Base-by-base conservation (phyloP, 2,888 invertebrate genomes). In the Lithophane ornitopus region DNA sequence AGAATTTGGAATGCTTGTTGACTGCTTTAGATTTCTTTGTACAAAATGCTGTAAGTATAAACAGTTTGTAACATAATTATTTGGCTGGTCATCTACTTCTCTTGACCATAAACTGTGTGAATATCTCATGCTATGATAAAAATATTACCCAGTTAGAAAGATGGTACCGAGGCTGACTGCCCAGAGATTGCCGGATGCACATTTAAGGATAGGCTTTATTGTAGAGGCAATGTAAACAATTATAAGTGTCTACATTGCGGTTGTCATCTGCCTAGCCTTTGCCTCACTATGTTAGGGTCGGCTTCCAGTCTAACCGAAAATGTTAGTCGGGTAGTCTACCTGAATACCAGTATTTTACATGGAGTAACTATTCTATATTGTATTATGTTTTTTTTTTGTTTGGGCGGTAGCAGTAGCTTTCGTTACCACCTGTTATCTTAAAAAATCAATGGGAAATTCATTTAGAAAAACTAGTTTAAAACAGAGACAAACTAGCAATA, bases 1-100 rank as follows among this genome's bases (percentile, higher is more conserved):
- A 94, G 78, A 94, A 95, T 85, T 90, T 96, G 74, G 93, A 94
- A 76, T 94, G 91, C 87, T 87, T 96, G 2, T 94, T 94, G 93
- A 90, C 92, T 7, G 94, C 94, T 8, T 85, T 96, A 76, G 94
- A 93, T 22, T 96, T 93, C 79, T 96, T 96, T 69, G 82, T 94
- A 3, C 89, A 92, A 68, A 94, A 90, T 87, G 95, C 96, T 85
- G 96, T 96, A 88, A 95, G 96, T 95, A 9, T 49, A 49, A 8
- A 49, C 49, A 49, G 0, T 49, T 49, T 49, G 2, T 19, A 49
- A 49, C 8, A 8, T 3, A 46, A 44, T 44, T 2, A 44, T 44
- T 44, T 44, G 14, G 4, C 12, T 44, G 44, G 11, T 44, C 44
- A 14, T 14, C 44, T 44, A 12, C 44, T 44, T 44, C 14, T 44